Evolutionary conservation across 2,888 invertebrate species (phyloP).

Genomic region (Lithodes maja): DNA sequence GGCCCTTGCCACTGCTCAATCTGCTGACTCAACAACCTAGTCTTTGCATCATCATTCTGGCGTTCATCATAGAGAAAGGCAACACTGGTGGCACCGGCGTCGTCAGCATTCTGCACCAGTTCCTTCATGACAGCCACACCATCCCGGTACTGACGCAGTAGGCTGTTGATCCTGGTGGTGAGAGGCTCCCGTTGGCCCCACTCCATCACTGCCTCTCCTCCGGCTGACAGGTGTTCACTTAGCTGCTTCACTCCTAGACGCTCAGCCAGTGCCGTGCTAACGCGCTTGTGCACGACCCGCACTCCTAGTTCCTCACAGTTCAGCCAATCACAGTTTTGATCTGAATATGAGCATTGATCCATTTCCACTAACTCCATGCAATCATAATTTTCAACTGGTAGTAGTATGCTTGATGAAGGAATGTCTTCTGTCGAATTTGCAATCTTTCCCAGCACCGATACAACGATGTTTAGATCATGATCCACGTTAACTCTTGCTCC

Average conservation of each 20-base stretch:
- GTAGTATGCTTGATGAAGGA: slow-evolving; percentile 2
- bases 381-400: slow-evolving; percentile 38
- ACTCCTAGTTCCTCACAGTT: slow-evolving; percentile 36
- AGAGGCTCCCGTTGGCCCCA: slow-evolving; percentile 52
- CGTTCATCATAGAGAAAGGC: slow-evolving; percentile 41
- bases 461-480: slow-evolving; percentile 21
- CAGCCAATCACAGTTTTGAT: slow-evolving; percentile 32
- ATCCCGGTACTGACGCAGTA: slow-evolving; percentile 49
- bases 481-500: slow-evolving; percentile 10
- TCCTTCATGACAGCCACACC: slow-evolving; percentile 48
- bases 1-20: slow-evolving; percentile 46
- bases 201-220: slow-evolving; percentile 47
- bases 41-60: slow-evolving; percentile 22
- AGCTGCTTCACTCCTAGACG: slow-evolving; percentile 38
- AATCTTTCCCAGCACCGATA: slow-evolving; percentile 36
- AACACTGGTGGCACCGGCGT: slow-evolving; percentile 41
- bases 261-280: slow-evolving; percentile 16
- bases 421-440: neutral
- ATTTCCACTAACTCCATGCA: slow-evolving; percentile 20
- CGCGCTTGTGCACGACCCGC: slow-evolving; percentile 29
- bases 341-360: slow-evolving; percentile 32
- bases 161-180: slow-evolving; percentile 44
- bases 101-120: slow-evolving; percentile 57
- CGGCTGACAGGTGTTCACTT: slow-evolving; percentile 23
- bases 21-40: slow-evolving; percentile 4